These are phyloP conservation scores for Leptodactylus fuscus DNA, from an alignment of 2,113 vertebrate species.

Conservation along the genomic window DNA sequence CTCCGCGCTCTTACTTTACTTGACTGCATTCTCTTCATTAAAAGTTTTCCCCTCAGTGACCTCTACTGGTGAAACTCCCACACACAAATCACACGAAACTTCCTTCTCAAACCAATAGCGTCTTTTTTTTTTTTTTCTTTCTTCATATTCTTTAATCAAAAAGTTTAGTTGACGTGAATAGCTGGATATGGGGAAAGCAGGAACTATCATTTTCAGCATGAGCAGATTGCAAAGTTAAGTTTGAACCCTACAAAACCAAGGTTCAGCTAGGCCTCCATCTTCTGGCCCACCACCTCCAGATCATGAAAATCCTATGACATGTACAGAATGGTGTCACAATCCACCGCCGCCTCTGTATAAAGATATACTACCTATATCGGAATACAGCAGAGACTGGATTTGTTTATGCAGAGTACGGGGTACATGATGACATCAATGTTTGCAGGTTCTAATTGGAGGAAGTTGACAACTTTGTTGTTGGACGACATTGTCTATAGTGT, in stretches of 20 bases:
- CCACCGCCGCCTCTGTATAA: no score
- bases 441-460: no score
- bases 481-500: no score
- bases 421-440: background rate
- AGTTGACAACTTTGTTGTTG: no score
- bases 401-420: background rate
- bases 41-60: slow-evolving; percentile 31
- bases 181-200: background rate
- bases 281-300: background rate
- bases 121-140: no score
- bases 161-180: background rate
- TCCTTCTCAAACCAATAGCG: background rate
- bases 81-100: background rate
- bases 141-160: background rate
- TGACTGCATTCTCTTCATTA: background rate
- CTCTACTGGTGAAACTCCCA: slow-evolving; percentile 27
- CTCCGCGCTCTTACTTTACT: background rate
- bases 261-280: background rate
- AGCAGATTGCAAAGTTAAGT: background rate
- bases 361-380: no score
- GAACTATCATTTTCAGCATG: background rate
- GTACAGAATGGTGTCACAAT: no score
- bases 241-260: no score
- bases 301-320: background rate
- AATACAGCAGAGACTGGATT: background rate